Percentiles rank a stretch among this genome's conserved stretches.
Evolutionary conservation across 2,888 invertebrate genomes (phyloP).

Genomic region (Phytoseiulus persimilis): DNA sequence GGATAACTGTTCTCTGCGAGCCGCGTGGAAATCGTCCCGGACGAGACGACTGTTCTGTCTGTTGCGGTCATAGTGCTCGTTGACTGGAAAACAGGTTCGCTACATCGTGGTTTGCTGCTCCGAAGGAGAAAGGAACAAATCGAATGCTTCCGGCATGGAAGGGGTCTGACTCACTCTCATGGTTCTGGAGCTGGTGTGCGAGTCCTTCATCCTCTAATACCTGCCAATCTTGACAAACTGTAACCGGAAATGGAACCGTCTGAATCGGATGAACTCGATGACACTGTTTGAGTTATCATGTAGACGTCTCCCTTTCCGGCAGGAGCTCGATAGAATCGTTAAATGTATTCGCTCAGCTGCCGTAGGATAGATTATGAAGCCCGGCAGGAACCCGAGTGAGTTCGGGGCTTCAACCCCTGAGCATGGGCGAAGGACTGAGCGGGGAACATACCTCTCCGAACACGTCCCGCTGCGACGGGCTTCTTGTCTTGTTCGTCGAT

Average conservation of each 20-base stretch:
- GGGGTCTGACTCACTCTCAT: neutral
- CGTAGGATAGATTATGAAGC: neutral
- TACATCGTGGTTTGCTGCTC: neutral
- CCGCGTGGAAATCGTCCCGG: constrained; percentile 17
- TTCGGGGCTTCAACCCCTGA: too few species aligned
- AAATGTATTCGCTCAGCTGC: neutral
- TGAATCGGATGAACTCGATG: neutral
- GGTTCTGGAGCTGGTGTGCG: constrained; percentile 17
- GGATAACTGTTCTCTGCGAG: constrained; percentile 10
- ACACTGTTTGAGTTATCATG: neutral
- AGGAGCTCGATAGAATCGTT: neutral
- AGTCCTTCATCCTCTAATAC: constrained; percentile 11
- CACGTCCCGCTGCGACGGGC: neutral
- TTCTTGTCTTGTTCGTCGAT: neutral
- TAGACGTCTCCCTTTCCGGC: neutral
- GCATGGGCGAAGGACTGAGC: neutral
- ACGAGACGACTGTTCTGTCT: constrained; percentile 18
- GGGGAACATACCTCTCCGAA: neutral
- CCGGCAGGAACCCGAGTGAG: too few species aligned
- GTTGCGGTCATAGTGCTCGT: constrained; percentile 22
- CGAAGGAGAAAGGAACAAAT: too few species aligned
- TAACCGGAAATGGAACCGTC: neutral
- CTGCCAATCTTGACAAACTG: constrained; percentile 36
- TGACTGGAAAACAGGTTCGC: neutral
- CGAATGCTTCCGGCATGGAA: too few species aligned